Evolutionary conservation across 2,797 vertebrate species (phyloP).

Genomic region (Anomalospiza imberbis): DNA sequence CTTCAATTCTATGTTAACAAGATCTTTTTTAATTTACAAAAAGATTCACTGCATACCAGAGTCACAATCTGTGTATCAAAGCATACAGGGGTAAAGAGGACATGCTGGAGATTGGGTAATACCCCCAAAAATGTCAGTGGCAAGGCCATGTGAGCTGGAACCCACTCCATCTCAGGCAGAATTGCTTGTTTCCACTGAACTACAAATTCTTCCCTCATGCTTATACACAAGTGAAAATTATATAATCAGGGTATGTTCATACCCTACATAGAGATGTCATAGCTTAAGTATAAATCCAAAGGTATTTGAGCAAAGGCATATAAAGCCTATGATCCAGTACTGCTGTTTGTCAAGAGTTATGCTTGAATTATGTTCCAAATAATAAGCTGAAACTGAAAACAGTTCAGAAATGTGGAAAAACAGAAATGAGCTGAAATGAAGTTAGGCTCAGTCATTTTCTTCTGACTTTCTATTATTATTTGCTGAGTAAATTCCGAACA

Average conservation of each 20-base stretch:
- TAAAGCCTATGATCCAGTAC: background rate
- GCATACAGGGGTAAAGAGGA: background rate
- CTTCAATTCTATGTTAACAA: background rate
- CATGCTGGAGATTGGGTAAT: background rate
- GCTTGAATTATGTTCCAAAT: background rate
- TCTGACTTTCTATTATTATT: slow-evolving; percentile 21
- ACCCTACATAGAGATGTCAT: background rate
- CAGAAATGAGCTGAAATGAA: background rate
- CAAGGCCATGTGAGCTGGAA: background rate
- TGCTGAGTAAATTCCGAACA: background rate
- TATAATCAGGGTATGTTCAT: background rate
- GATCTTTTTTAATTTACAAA: background rate
- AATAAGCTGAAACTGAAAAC: background rate
- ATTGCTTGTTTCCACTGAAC: background rate
- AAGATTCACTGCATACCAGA: background rate
- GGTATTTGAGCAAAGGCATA: background rate
- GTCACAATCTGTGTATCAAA: background rate
- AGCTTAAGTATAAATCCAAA: background rate
- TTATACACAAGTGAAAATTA: background rate
- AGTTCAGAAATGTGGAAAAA: background rate
- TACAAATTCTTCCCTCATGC: background rate
- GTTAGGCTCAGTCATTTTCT: background rate
- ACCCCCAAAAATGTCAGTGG: background rate
- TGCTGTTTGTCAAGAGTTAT: background rate
- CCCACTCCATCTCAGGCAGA: background rate